A percentile compares a stretch with the other conserved stretches of the same genome.
Evolutionary conservation across 2,113 vertebrate genomes (phyloP).

Genomic region (Anolis sagrei): DNA sequence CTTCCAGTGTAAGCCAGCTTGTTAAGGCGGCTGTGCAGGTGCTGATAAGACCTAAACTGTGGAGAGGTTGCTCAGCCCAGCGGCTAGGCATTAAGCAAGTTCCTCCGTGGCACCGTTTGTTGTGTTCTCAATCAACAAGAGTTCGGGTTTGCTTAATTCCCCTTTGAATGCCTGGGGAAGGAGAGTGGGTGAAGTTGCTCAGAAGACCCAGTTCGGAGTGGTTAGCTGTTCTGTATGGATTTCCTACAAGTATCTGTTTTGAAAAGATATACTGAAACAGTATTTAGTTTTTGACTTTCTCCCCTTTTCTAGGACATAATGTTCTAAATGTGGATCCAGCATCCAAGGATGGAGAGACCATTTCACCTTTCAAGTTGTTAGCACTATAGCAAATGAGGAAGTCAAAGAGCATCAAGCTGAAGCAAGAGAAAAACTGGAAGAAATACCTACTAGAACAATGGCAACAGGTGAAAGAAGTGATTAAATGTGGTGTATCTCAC

Average conservation of each 20-base stretch:
- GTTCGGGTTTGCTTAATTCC: neutral
- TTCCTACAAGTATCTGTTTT: accelerated
- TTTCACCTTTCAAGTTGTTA: conserved; percentile 58
- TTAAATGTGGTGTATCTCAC: neutral
- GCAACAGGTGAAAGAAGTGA: conserved; percentile 83
- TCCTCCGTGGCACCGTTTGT: conserved; percentile 24
- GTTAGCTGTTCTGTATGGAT: neutral
- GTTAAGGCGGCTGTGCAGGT: conserved; percentile 58
- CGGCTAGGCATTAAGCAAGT: neutral
- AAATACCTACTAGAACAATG: conserved; percentile 80
- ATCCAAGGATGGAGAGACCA: conserved; percentile 50
- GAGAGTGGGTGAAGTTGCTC: accelerated
- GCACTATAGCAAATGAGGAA: conserved; percentile 70
- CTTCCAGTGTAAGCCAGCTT: conserved; percentile 55
- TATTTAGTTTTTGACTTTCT: neutral
- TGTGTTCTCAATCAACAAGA: neutral
- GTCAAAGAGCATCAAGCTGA: conserved; percentile 56
- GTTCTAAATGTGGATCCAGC: conserved; percentile 68
- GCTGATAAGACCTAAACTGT: conserved; percentile 67
- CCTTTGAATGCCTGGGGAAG: neutral
- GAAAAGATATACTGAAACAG: neutral
- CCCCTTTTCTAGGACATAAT: conserved; percentile 73
- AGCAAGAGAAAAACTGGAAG: conserved; percentile 65
- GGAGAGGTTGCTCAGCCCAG: conserved; percentile 45
- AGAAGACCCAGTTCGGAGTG: neutral